phyloP scores from a whole-genome alignment of 1,140 invertebrate genomes.

The Brachionus calyciflorus region DNA sequence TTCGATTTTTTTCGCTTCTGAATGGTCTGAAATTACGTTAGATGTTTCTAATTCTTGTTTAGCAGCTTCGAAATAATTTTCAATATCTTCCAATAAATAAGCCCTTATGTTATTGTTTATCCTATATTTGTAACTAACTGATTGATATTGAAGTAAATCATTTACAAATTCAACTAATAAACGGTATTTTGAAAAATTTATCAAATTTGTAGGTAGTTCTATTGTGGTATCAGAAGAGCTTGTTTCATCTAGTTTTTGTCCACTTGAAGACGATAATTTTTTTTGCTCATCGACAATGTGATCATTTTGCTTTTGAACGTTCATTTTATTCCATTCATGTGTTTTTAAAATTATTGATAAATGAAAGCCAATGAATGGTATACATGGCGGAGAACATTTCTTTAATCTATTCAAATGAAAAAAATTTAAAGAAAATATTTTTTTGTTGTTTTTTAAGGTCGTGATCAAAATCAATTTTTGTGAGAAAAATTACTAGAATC shows the following conservation, averaged over 20 bases:
- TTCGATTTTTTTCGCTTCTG: slow-evolving; percentile 23
- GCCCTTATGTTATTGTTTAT: neutral
- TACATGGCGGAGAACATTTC: slow-evolving; percentile 30
- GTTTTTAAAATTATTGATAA: slow-evolving; percentile 8
- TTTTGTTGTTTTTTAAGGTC: no score
- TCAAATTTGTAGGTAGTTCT: neutral
- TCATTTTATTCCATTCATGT: slow-evolving; percentile 25
- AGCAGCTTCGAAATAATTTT: slow-evolving; percentile 20
- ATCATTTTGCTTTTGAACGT: slow-evolving; percentile 15
- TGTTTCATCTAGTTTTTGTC: slow-evolving; percentile 15
- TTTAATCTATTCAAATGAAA: slow-evolving; percentile 31
- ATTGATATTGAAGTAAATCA: slow-evolving; percentile 32
- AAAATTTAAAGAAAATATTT: neutral
- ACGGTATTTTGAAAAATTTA: slow-evolving; percentile 44
- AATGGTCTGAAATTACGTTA: neutral
- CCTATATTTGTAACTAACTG: slow-evolving; percentile 17
- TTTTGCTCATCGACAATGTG: neutral
- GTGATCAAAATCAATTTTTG: neutral
- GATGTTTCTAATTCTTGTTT: neutral
- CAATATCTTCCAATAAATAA: slow-evolving; percentile 34
- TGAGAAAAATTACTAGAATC: no score
- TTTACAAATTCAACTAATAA: slow-evolving; percentile 27
- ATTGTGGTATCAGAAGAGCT: neutral
- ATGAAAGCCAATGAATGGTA: slow-evolving; percentile 34
- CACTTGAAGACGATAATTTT: neutral